Evolutionary conservation across 2,888 invertebrate genomes (phyloP), one percentile per base, ranked within the genome.

Genomic region (Lysandra coridon): DNA sequence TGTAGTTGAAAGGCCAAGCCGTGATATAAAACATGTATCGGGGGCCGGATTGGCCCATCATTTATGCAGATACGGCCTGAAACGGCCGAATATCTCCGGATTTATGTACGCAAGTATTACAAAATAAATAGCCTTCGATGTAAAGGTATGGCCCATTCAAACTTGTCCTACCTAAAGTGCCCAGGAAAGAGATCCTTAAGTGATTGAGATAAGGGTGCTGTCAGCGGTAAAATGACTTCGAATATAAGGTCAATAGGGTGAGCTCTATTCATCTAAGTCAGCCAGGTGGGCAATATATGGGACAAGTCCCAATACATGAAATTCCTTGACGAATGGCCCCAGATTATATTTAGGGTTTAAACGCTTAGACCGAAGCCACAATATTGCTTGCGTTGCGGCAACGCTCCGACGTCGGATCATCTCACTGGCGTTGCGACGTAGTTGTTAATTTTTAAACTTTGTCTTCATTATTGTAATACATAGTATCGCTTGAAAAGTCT

Each of bases 231-330:
- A 57, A 57, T 57, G 4, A 4, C 12, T 17, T 4, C 17, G 57
- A 17, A 57, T 75, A 30, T 79, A 44, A 74, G 79, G 79, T 74
- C 74, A 74, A 60, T 73, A 74, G 78, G 79, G 79, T 40, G 73
- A 60, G 79, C 7, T 57, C 84, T 82, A 88, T 89, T 84, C 84
- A 84, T 88, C 87, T 86, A 81, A 83, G 86, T 86, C 85, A 83
- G 81, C 82, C 85, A 85, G 85, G 86, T 86, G 85, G 81, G 81
- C 82, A 84, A 87, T 86, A 85, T 84, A 86, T 86, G 85, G 84
- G 73, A 74, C 78, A 73, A 73, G 78, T 73, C 57, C 44, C 78
- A 74, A 73, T 53, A 49, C 73, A 73, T 74, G 60, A 60, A 73
- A 79, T 74, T 60, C 30, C 57, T 73, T 73, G 78, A 79, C 60